Evolutionary conservation across 1,140 invertebrate species (phyloP), one percentile per base, ranked within the genome.

Genomic region (Tigriopus japonicus): DNA sequence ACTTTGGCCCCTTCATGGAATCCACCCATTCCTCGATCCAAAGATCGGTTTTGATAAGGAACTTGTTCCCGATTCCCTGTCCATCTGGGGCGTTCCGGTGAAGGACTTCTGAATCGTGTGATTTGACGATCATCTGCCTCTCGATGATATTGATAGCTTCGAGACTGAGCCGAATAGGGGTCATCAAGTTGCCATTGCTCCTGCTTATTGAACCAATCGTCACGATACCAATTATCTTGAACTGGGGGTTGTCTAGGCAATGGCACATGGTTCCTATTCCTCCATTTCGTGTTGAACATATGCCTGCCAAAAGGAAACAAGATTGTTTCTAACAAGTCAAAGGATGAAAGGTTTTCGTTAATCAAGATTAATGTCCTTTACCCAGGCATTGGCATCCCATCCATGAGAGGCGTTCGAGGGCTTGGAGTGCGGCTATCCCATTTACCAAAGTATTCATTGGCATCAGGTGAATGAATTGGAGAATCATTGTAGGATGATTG

Each of bases 381-480:
- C n/a, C n/a, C 45, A 5, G n/a, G 45, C n/a, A 21, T 49, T 49
- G 45, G 45, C n/a, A 49, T 15, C 45, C 21, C 45, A 15, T 21
- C 23, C 28, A 28, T 28, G 13, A 42, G 7, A 24, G 40, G 17
- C 42, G 17, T 58, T 41, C 15, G 17, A 14, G 55, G 55, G 42
- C 45, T 49, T 28, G 55, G 55, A 42, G 55, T 35, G 5, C 55
- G 17, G 55, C 21, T 35, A 41, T 58, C 55, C 55, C 55, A 58
- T 41, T 41, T 41, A 1, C 55, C 55, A 42, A 54, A 58, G 41
- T 58, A 58, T 58, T 58, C 55, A 23, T 58, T 58, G 28, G 55
- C 55, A 23, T 58, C 55, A 17, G 55, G 55, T 17, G 55, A 58
- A n/a, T 58, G 24, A 14, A 58, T 41, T 5, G 45, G 21, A 5